phyloP scores from a whole-genome alignment of 64 coral and sea anemone species.

The Montipora sp. region DNA sequence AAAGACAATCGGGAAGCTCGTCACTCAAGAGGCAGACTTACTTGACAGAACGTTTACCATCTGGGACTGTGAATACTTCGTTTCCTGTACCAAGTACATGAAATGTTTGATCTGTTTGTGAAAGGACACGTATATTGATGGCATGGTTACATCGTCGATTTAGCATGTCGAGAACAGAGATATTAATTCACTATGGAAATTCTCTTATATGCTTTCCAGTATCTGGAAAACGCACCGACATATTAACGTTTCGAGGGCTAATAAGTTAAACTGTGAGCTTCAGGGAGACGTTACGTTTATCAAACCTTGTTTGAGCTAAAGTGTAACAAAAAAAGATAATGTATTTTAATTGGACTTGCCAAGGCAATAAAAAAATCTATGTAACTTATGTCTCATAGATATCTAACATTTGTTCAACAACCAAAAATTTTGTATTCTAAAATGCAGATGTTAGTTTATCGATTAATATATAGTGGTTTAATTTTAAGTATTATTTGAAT shows the following conservation, averaged over 20 bases:
- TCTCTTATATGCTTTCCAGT: not conserved
- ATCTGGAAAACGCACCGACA: not conserved
- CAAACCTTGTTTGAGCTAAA: no score
- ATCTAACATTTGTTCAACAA: not conserved
- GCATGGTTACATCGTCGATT: not conserved
- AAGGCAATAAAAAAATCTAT: not conserved
- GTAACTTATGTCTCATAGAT: not conserved
- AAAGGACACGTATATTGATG: not conserved
- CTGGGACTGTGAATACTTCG: slow-evolving; percentile 53
- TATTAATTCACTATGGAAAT: not conserved
- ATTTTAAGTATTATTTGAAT: not conserved
- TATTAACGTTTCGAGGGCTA: not conserved
- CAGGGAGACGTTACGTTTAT: no score
- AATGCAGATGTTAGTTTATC: not conserved
- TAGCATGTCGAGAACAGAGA: no score
- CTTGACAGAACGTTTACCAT: slow-evolving; percentile 11
- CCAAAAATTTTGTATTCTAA: not conserved
- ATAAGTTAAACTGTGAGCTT: not conserved
- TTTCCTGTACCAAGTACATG: slow-evolving; percentile 59
- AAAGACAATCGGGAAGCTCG: slow-evolving; percentile 46
- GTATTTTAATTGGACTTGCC: no score
- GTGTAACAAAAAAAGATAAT: no score
- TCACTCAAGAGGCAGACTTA: slow-evolving; percentile 14
- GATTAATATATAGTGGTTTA: no score
- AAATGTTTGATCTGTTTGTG: slow-evolving; percentile 1